Percentiles rank a stretch among this genome's conserved stretches.
Conservation (phyloP, 2,888 invertebrate species). For the Cosmia trapezina region DNA sequence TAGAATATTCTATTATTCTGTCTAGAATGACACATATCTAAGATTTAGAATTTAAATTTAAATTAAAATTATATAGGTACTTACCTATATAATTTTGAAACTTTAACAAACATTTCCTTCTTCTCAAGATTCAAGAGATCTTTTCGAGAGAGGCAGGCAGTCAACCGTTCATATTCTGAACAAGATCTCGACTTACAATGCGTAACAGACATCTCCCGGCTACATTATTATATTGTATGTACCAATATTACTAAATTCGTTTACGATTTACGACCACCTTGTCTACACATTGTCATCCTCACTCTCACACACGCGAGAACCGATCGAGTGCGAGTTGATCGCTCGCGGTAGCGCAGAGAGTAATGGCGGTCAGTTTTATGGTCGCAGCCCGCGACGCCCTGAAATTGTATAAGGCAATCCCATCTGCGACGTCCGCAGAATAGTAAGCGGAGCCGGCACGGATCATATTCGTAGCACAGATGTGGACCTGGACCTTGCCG, state of each 20-base stretch:
- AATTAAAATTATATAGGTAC: too few species aligned
- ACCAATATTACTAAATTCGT: background rate
- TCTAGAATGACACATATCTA: background rate
- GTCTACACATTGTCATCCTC: background rate
- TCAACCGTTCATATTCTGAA: background rate
- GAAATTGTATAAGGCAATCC: conserved; percentile 63
- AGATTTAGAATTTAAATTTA: background rate
- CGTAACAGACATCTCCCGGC: background rate
- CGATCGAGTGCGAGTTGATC: conserved; percentile 23
- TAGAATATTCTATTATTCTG: background rate
- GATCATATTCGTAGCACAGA: conserved; percentile 37
- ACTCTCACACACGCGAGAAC: conserved; percentile 5
- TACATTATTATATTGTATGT: background rate
- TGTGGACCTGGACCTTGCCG: conserved; percentile 8
- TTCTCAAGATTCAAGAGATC: background rate
- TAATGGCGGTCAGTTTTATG: conserved; percentile 65
- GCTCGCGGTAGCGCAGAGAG: conserved; percentile 33
- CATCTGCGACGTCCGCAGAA: conserved; percentile 53
- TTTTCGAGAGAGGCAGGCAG: background rate
- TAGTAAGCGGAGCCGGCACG: conserved; percentile 47
- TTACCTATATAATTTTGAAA: too few species aligned
- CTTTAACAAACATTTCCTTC: background rate
- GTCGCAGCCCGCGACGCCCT: conserved; percentile 41
- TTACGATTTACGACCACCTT: conserved; percentile 17
- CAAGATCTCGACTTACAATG: background rate